phyloP scores from a whole-genome alignment of 2,888 invertebrate species.

The Periphyllus acericola region DNA sequence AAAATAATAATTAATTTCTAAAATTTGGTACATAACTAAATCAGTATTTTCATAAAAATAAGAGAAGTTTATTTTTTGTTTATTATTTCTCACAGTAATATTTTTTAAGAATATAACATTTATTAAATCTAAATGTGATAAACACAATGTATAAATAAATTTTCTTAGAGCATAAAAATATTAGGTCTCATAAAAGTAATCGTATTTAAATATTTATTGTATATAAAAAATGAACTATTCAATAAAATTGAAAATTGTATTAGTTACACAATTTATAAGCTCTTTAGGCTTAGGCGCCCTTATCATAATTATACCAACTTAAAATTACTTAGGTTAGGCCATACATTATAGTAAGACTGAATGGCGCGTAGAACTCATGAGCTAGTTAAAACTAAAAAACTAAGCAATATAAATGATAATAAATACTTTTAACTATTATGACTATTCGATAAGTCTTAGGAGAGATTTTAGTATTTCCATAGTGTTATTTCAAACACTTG shows the following conservation, averaged over 20 bases:
- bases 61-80: slow-evolving; percentile 32
- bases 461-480: slow-evolving; percentile 35
- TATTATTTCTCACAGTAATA: slow-evolving; percentile 7
- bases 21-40: slow-evolving; percentile 27
- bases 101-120: slow-evolving; percentile 20
- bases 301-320: slow-evolving; percentile 17
- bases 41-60: slow-evolving; percentile 52
- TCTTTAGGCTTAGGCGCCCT: slow-evolving; percentile 1
- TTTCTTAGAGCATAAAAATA: background rate
- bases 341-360: slow-evolving; percentile 26
- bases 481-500: slow-evolving; percentile 36
- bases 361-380: slow-evolving; percentile 39
- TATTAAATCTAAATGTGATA: slow-evolving; percentile 27
- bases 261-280: background rate
- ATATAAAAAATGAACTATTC: background rate
- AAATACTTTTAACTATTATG: slow-evolving; percentile 9
- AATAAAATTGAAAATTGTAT: background rate
- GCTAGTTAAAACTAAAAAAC: slow-evolving; percentile 9
- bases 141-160: background rate
- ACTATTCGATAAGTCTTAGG: slow-evolving; percentile 41
- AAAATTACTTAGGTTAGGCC: slow-evolving; percentile 6
- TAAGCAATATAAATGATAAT: slow-evolving; percentile 54
- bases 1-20: slow-evolving; percentile 8
- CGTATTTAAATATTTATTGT: background rate
- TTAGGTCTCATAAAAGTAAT: background rate